phyloP scores from a whole-genome alignment of 2,113 vertebrate species.

The Arizona elegans region DNA sequence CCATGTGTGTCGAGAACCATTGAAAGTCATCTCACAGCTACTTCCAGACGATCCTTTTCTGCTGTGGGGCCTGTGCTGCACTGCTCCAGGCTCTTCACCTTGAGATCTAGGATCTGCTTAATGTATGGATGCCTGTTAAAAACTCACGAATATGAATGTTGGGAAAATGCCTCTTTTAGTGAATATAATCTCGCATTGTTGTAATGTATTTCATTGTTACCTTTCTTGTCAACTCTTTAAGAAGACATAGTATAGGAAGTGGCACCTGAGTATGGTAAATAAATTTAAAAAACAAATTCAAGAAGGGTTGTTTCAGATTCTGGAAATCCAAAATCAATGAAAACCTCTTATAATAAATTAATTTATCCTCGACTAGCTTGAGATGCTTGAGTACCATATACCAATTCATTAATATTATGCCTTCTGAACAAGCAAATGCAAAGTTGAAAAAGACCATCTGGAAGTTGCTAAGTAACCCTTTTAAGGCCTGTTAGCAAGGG shows the following conservation, averaged over 20 bases:
- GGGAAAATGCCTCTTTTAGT: neutral
- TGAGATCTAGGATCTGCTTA: neutral
- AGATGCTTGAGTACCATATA: neutral
- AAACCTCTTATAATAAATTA: neutral
- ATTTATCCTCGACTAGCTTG: no score
- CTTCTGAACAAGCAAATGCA: neutral
- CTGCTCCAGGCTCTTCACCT: neutral
- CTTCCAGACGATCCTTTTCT: neutral
- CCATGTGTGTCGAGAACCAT: neutral
- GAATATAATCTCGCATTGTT: neutral
- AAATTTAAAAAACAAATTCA: neutral
- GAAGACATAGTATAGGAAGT: neutral
- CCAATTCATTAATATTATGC: neutral
- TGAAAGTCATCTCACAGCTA: neutral
- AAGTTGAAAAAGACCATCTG: neutral
- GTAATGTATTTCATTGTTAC: neutral
- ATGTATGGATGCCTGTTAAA: neutral
- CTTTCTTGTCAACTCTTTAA: neutral
- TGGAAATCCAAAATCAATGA: neutral
- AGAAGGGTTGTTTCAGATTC: neutral
- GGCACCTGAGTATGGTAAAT: neutral
- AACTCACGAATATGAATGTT: neutral
- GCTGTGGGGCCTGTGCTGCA: neutral
- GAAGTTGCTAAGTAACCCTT: neutral
- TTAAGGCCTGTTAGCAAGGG: neutral